A percentile compares a stretch with the other conserved stretches of the same genome.
Conservation (phyloP, 2,888 invertebrate species). For the Eilema griseolum region DNA sequence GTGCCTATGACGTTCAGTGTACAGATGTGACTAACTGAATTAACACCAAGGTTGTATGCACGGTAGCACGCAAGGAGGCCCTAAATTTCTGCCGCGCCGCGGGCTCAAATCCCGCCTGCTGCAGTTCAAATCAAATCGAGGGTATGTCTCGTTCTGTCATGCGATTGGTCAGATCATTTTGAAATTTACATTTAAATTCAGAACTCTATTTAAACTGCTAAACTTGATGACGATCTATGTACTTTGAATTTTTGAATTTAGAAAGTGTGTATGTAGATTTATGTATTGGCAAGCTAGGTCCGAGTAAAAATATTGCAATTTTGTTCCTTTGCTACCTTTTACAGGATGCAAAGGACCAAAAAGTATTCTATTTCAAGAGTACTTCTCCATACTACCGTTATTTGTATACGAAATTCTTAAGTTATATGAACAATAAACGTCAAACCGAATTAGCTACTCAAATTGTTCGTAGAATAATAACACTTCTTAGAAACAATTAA, state of each 20-base stretch:
- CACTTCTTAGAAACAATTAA: background rate
- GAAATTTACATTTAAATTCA: conserved; percentile 8
- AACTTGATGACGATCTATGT: background rate
- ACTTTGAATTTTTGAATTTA: conserved; percentile 7
- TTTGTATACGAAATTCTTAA: background rate
- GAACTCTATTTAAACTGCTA: conserved; percentile 5
- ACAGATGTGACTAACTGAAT: conserved; percentile 47
- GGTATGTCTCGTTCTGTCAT: conserved; percentile 89
- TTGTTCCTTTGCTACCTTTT: background rate
- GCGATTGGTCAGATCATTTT: conserved; percentile 77
- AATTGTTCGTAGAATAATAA: background rate
- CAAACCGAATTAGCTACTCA: background rate
- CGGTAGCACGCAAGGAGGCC: conserved; percentile 90
- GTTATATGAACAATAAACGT: background rate
- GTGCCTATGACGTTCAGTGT: conserved; percentile 19
- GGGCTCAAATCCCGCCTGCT: conserved; percentile 96
- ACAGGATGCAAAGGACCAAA: background rate
- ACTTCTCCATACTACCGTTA: background rate
- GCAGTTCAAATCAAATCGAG: conserved; percentile 95
- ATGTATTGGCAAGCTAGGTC: background rate
- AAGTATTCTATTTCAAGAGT: background rate
- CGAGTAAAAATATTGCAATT: background rate
- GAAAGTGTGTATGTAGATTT: background rate
- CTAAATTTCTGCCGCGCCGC: conserved; percentile 95
- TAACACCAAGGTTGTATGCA: conserved; percentile 67